A percentile compares a stretch with the other conserved stretches of the same genome.
Evolutionary conservation across 2,888 invertebrate genomes (phyloP).

Genomic region (Harpalus rubripes): DNA sequence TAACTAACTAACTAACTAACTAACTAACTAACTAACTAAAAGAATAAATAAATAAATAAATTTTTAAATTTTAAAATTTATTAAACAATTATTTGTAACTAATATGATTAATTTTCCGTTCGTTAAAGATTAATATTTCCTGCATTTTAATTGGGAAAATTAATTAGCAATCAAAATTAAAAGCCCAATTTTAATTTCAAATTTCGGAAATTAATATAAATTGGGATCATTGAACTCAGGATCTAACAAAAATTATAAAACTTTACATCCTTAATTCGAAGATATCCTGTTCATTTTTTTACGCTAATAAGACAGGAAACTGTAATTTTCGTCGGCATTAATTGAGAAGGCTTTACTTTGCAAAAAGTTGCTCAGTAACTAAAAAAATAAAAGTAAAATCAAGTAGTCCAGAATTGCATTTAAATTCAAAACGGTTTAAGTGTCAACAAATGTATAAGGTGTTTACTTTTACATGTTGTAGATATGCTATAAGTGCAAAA

Average conservation of each 20-base stretch:
- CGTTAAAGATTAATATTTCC: neutral
- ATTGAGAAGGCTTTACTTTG: neutral
- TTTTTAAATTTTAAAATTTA: too few species aligned
- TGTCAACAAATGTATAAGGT: too few species aligned
- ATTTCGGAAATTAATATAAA: conserved; percentile 20
- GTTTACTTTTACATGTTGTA: too few species aligned
- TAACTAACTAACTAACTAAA: too few species aligned
- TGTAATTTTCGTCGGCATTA: conserved; percentile 6
- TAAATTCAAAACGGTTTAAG: too few species aligned
- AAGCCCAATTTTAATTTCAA: neutral
- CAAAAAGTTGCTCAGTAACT: neutral
- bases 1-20: too few species aligned
- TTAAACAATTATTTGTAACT: neutral
- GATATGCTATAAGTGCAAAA: too few species aligned
- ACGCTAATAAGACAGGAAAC: conserved; percentile 36
- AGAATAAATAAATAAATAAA: too few species aligned
- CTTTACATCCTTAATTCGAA: conserved; percentile 34
- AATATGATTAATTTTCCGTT: too few species aligned
- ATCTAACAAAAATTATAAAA: conserved; percentile 27
- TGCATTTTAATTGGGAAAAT: neutral
- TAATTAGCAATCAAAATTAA: neutral
- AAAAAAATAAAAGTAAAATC: neutral
- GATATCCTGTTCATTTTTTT: conserved; percentile 28
- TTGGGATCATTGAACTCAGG: neutral
- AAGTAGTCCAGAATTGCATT: too few species aligned